A percentile compares a stretch with the other conserved stretches of the same genome.
phyloP scores from a whole-genome alignment of 2,888 invertebrate species.

The Rhabditoides inermis region DNA sequence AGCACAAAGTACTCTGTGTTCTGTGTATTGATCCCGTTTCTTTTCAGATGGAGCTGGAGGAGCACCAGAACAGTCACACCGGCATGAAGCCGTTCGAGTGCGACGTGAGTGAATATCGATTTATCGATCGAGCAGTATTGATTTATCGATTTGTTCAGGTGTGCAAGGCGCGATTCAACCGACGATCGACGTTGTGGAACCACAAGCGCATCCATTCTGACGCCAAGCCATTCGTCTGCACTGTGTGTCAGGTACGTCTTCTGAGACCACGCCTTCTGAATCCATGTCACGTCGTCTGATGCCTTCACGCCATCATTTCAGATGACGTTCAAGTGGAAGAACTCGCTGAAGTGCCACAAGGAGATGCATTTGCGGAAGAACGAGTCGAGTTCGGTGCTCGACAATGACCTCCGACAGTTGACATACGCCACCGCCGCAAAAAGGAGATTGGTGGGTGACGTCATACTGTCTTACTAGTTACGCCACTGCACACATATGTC shows the following conservation, averaged over 20 bases:
- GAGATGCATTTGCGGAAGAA: slow-evolving; percentile 52
- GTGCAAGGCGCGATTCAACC: slow-evolving; percentile 50
- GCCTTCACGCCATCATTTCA: too few relatives aligned
- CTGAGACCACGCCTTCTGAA: too few relatives aligned
- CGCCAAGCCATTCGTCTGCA: slow-evolving; percentile 50
- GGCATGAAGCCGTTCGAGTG: slow-evolving; percentile 51
- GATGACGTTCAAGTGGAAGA: slow-evolving; percentile 53
- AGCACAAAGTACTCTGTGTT: too few relatives aligned
- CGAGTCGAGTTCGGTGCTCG: slow-evolving; percentile 35
- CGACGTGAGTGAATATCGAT: slow-evolving; percentile 29
- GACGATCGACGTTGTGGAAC: slow-evolving; percentile 52
- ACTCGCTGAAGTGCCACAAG: slow-evolving; percentile 41
- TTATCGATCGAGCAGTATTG: not conserved
- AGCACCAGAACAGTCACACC: slow-evolving; percentile 52
- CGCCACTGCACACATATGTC: too few relatives aligned
- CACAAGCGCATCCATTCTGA: slow-evolving; percentile 52
- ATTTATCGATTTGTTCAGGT: slow-evolving; percentile 17
- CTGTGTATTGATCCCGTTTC: too few relatives aligned
- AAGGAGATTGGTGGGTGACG: slow-evolving; percentile 34
- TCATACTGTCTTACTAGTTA: too few relatives aligned
- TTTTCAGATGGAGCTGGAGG: slow-evolving; percentile 52
- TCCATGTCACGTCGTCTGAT: too few relatives aligned
- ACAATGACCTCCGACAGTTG: slow-evolving; percentile 42
- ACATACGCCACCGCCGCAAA: slow-evolving; percentile 51
- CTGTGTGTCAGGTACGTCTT: too few relatives aligned